Evolutionary conservation across 2,797 vertebrate genomes (phyloP), one percentile per base, ranked within the genome.

Genomic region (Lophius americanus): DNA sequence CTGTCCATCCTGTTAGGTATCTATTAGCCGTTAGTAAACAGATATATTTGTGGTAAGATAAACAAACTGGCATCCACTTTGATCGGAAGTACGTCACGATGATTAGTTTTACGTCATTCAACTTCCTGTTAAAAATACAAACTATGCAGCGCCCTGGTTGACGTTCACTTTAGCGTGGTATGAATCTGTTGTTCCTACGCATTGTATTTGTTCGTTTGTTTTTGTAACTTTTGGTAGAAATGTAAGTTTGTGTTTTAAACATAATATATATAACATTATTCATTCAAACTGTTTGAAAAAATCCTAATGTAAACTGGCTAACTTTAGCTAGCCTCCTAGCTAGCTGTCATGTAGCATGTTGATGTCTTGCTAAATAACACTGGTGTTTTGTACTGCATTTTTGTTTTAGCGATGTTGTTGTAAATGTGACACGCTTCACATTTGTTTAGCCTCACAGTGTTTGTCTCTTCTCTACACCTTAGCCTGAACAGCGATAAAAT

Each of bases 61-160:
- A 23, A 23, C 23, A 23, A 23, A 23, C 23, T 23, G 23, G 23
- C 2, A 23, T 2, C 9, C 14, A 2, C n/a, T 2, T 13, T 0
- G 3, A 41, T 52, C 49, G 83, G 90, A 88, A 81, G 38, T 73
- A 1, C 3, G 46, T 1, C 0, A 0, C 2, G 0, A 23, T 23
- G 1, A 23, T 23, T 23, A 23, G 23, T 23, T 23, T 23, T 23
- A 23, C 23, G 23, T 23, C 23, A 23, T 23, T 2, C 1, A 10
- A 6, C 65, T 84, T 90, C 90, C 91, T 85, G 73, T 56, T 68
- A 12, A 76, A 38, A 87, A 78, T 90, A 89, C 82, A 69, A 92
- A 88, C 4, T 13, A 88, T 89, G 85, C 81, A 85, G 81, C 86
- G 83, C 65, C 58, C 75, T 65, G 4, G 60, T 64, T 76, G 70